These are phyloP conservation scores for Lepidocyrtoides sp. DNA, from an alignment of 2,888 invertebrate species.

Conservation along the genomic window DNA sequence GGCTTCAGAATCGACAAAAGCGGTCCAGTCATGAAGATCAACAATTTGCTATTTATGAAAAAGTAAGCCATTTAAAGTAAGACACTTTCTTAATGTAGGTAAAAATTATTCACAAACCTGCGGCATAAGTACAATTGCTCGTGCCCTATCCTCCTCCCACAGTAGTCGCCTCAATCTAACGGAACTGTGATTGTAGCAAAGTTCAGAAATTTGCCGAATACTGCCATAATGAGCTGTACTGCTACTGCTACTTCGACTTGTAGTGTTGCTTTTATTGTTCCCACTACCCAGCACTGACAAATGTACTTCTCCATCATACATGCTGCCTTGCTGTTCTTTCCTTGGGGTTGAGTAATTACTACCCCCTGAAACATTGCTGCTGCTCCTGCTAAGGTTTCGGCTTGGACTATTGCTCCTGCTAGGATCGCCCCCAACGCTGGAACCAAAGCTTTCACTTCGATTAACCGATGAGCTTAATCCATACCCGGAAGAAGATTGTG, in stretches of 20 bases:
- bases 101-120: conserved; percentile 86
- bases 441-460: conserved; percentile 81
- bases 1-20: conserved; percentile 76
- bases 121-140: conserved; percentile 89
- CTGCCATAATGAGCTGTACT: conserved; percentile 56
- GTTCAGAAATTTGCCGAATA: conserved; percentile 84
- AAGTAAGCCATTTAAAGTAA: too few species aligned
- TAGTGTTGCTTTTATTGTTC: conserved; percentile 4
- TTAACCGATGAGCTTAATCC: conserved; percentile 66
- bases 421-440: conserved; percentile 77
- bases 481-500: conserved; percentile 69
- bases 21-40: conserved; percentile 84
- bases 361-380: conserved; percentile 68
- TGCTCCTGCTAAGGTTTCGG: conserved; percentile 71
- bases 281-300: conserved; percentile 58
- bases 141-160: conserved; percentile 88
- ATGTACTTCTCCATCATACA: conserved; percentile 63
- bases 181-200: conserved; percentile 85
- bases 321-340: conserved; percentile 49
- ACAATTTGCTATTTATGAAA: conserved; percentile 85
- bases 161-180: conserved; percentile 89
- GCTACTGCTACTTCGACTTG: conserved; percentile 61
- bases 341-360: conserved; percentile 78
- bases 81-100: not conserved
- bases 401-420: conserved; percentile 72